Percentiles rank a stretch among this genome's conserved stretches.
Conservation (phyloP, 2,888 invertebrate species). For the Drosophila anomalipes region DNA sequence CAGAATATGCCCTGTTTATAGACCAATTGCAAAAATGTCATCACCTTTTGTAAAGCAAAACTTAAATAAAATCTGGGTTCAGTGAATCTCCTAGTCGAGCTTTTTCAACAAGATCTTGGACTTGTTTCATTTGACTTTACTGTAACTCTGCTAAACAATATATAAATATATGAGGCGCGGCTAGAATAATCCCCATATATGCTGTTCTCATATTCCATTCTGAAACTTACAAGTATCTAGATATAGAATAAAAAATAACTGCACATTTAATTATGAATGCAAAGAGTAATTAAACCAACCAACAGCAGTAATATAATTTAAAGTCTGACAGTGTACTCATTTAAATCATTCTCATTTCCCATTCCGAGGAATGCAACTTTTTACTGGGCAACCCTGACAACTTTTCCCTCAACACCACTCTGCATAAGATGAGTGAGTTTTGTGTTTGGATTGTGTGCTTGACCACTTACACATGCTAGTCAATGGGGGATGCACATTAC, state of each 20-base stretch:
- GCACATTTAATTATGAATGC: background rate
- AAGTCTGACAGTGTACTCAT: conserved; percentile 40
- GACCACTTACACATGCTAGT: conserved; percentile 75
- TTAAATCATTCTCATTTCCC: conserved; percentile 44
- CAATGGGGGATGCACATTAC: conserved; percentile 83
- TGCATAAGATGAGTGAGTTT: conserved; percentile 25
- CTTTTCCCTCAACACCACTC: background rate
- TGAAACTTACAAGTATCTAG: background rate
- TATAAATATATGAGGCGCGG: background rate
- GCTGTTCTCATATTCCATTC: background rate
- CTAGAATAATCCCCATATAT: background rate
- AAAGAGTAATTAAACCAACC: background rate
- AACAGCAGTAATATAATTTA: background rate
- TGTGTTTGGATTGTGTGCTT: conserved; percentile 42
- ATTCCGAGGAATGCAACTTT: conserved; percentile 14
- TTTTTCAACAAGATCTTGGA: background rate
- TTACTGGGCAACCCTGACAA: conserved; percentile 11
- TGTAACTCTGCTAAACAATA: background rate
- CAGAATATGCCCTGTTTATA: background rate
- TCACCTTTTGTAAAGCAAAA: background rate
- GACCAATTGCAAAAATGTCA: background rate
- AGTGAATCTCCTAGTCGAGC: background rate
- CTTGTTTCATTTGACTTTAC: background rate
- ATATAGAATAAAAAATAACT: background rate
- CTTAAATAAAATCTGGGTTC: rapidly evolving